Conservation (phyloP, 2,113 vertebrate species). For the Arothron firmamentum region DNA sequence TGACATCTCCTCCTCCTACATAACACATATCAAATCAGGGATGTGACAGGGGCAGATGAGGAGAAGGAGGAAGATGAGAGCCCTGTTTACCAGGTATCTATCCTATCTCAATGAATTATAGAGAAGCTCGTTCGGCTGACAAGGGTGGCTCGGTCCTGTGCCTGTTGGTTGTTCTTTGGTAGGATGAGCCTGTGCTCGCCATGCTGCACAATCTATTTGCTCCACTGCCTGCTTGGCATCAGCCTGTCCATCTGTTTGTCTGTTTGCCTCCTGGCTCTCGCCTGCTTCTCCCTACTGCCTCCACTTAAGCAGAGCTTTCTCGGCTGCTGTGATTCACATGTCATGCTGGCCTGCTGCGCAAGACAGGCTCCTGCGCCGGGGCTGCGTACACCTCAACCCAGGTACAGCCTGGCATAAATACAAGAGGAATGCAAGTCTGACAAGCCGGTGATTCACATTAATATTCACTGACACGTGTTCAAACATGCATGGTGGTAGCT, state of each 20-base stretch:
- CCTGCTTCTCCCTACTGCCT: conserved; percentile 62
- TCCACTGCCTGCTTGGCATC: conserved; percentile 73
- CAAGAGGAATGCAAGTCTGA: conserved; percentile 54
- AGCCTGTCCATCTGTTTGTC: conserved; percentile 76
- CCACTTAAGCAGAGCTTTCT: conserved; percentile 68
- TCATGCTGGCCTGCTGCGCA: conserved; percentile 64
- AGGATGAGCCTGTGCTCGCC: conserved; percentile 67
- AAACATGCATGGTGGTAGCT: conserved; percentile 15
- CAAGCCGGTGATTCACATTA: conserved; percentile 48
- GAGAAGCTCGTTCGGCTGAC: conserved; percentile 52
- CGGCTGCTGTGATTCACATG: conserved; percentile 67
- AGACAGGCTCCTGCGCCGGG: conserved; percentile 52
- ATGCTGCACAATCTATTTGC: conserved; percentile 75
- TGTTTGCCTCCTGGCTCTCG: conserved; percentile 72
- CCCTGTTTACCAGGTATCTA: conserved; percentile 66
- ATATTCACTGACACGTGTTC: conserved; percentile 29
- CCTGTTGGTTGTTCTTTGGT: conserved; percentile 68
- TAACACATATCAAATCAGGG: conserved; percentile 66
- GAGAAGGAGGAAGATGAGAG: conserved; percentile 62
- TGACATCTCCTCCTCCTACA: conserved; percentile 65
- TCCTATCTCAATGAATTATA: conserved; percentile 62
- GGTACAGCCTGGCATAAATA: conserved; percentile 54
- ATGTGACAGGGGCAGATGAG: conserved; percentile 68
- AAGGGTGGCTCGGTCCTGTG: conserved; percentile 53
- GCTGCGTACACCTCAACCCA: conserved; percentile 50